Evolutionary conservation across 2,797 vertebrate genomes (phyloP).

Genomic region (Acomys russatus): DNA sequence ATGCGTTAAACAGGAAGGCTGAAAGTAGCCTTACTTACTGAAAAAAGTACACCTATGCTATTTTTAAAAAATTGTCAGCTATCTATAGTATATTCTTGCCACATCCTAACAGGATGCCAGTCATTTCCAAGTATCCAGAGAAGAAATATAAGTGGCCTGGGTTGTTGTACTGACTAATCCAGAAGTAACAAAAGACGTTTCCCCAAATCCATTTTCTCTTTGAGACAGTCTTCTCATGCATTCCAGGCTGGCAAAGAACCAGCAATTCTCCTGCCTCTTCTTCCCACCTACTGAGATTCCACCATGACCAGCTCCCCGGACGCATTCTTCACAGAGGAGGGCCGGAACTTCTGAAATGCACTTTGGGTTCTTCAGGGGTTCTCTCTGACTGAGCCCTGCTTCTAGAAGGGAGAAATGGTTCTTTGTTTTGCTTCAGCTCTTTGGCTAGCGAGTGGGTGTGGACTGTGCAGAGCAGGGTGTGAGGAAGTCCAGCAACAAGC

Average conservation of each 20-base stretch:
- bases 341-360: slow-evolving; percentile 92
- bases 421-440: slow-evolving; percentile 88
- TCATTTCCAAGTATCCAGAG: neutral
- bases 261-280: neutral
- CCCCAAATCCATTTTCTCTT: slow-evolving; percentile 77
- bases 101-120: neutral
- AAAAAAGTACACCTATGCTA: neutral
- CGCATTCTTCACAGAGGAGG: slow-evolving; percentile 89
- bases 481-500: slow-evolving; percentile 82
- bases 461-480: slow-evolving; percentile 54
- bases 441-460: slow-evolving; percentile 86
- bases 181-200: slow-evolving; percentile 11
- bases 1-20: slow-evolving; percentile 7
- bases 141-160: neutral
- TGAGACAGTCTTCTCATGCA: neutral
- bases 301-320: neutral
- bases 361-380: slow-evolving; percentile 89
- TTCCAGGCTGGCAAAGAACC: neutral
- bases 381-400: slow-evolving; percentile 91
- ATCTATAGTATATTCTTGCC: neutral
- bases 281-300: neutral
- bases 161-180: neutral
- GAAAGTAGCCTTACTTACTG: neutral
- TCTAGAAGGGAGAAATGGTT: slow-evolving; percentile 92
- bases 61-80: neutral